These are phyloP conservation scores for Euclidia mi DNA, from an alignment of 2,888 invertebrate species.

Conservation along the genomic window DNA sequence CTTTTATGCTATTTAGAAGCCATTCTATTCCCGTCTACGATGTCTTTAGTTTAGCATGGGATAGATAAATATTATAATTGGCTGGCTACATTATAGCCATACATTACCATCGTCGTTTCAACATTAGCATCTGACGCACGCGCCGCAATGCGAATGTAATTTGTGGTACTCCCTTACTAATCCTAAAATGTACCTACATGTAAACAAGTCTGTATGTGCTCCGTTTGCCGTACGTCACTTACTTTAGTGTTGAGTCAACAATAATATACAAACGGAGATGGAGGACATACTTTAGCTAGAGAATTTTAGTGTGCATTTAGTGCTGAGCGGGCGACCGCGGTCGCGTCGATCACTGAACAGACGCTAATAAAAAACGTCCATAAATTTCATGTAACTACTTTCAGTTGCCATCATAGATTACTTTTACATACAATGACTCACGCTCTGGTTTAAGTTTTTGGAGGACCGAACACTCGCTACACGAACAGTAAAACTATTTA, in stretches of 20 bases:
- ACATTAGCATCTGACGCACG: not conserved
- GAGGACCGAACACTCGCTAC: too few species aligned
- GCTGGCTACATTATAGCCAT: not conserved
- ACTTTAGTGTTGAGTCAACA: conserved; percentile 48
- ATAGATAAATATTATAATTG: not conserved
- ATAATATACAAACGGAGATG: conserved; percentile 30
- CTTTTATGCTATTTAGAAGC: too few species aligned
- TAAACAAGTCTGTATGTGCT: conserved; percentile 19
- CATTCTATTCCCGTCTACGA: too few species aligned
- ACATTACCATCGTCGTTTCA: not conserved
- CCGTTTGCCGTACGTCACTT: conserved; percentile 26
- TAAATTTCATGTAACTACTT: conserved; percentile 8
- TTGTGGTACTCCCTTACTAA: conserved; percentile 2
- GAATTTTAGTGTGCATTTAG: conserved; percentile 14
- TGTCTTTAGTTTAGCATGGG: too few species aligned
- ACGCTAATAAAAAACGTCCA: conserved; percentile 8
- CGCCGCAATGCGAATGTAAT: conserved; percentile 5
- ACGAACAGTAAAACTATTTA: too few species aligned
- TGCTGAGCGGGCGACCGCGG: conserved; percentile 5
- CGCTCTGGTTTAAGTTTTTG: not conserved
- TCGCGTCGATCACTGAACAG: conserved; percentile 1
- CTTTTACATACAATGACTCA: conserved; percentile 9
- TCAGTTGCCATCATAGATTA: conserved; percentile 13
- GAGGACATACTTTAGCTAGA: conserved; percentile 26
- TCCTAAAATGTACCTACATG: conserved; percentile 12